A percentile compares a stretch with the other conserved stretches of the same genome.
phyloP scores from a whole-genome alignment of 1,140 invertebrate species.

The Maconellicoccus hirsutus region DNA sequence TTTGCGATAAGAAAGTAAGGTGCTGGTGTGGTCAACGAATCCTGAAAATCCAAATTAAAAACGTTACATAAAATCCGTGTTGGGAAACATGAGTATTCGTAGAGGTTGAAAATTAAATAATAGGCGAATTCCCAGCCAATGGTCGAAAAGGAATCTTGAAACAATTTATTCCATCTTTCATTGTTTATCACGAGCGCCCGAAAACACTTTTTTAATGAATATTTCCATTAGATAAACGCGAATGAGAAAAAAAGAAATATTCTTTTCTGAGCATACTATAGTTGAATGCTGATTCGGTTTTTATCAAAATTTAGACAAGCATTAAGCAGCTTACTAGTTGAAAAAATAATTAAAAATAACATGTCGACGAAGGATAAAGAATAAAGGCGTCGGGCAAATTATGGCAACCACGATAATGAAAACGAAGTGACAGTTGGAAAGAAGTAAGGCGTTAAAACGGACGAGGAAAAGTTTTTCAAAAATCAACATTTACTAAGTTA shows the following conservation, averaged over 20 bases:
- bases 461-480: background rate
- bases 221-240: background rate
- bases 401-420: slow-evolving; percentile 3
- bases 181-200: too few relatives aligned
- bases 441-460: background rate
- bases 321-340: background rate
- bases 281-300: background rate
- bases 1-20: too few relatives aligned
- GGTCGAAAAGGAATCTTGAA: too few relatives aligned
- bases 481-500: background rate
- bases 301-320: background rate
- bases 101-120: too few relatives aligned
- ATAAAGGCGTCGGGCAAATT: background rate
- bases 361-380: background rate
- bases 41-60: too few relatives aligned
- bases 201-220: background rate
- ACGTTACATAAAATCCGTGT: too few relatives aligned
- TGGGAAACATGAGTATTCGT: too few relatives aligned
- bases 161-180: too few relatives aligned
- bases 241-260: background rate
- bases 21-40: too few relatives aligned
- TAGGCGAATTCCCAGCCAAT: too few relatives aligned
- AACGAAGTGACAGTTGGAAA: background rate
- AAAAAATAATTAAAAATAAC: slow-evolving; percentile 10
- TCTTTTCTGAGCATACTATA: background rate